phyloP scores from a whole-genome alignment of 2,113 vertebrate genomes.

The Thryonomys swinderianus region DNA sequence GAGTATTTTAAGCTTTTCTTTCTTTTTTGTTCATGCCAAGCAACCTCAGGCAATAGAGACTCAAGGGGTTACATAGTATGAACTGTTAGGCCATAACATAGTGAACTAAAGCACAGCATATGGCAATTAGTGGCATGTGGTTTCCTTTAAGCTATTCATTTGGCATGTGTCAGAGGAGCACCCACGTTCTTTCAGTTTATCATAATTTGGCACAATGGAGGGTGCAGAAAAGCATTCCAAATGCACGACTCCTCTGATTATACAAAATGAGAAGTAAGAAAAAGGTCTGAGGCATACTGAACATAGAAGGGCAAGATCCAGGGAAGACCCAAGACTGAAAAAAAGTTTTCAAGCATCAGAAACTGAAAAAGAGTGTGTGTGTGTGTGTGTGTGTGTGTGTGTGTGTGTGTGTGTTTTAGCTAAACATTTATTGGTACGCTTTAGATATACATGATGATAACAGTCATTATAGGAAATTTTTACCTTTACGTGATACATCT shows the following conservation, averaged over 20 bases:
- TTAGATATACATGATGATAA: too few relatives aligned
- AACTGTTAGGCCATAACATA: constrained; percentile 76
- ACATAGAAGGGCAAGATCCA: not conserved
- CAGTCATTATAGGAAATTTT: too few relatives aligned
- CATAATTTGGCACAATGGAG: constrained; percentile 56
- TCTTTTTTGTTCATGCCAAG: constrained; percentile 79
- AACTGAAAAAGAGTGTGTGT: not conserved
- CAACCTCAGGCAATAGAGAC: constrained; percentile 73
- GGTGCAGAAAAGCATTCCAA: not conserved
- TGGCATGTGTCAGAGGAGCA: constrained; percentile 61
- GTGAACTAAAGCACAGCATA: constrained; percentile 79
- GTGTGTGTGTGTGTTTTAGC: too few relatives aligned
- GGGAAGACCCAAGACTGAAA: not conserved
- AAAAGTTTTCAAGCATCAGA: not conserved
- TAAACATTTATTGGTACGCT: too few relatives aligned
- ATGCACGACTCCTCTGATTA: not conserved
- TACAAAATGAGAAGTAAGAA: not conserved
- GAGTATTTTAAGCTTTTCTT: constrained; percentile 72
- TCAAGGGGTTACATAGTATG: constrained; percentile 72
- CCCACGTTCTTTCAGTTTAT: constrained; percentile 67
- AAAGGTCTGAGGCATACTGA: not conserved
- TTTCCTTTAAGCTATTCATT: constrained; percentile 79
- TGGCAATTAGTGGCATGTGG: constrained; percentile 78
- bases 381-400: too few relatives aligned
- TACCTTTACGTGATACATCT: too few relatives aligned